Conservation (phyloP, 2,888 invertebrate species). For the Acleris holmiana region DNA sequence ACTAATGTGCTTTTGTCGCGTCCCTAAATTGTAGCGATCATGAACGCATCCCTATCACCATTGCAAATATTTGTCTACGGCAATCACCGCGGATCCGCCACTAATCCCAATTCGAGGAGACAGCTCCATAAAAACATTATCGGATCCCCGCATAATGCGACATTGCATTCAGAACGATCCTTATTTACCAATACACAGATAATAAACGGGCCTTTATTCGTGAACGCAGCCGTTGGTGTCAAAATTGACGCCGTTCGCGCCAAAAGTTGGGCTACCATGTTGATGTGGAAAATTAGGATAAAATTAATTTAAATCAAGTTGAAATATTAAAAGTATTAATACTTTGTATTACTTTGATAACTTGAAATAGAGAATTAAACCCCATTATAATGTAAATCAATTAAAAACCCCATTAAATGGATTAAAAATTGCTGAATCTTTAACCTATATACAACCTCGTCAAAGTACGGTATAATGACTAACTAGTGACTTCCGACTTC, state of each 20-base stretch:
- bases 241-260: constrained; percentile 68
- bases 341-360: too few species aligned
- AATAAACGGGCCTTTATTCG: constrained; percentile 72
- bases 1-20: constrained; percentile 22
- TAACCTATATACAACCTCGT: too few species aligned
- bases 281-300: constrained; percentile 32
- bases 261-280: constrained; percentile 23
- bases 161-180: constrained; percentile 56
- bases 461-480: too few species aligned
- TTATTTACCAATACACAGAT: constrained; percentile 80
- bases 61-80: constrained; percentile 73
- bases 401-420: not conserved
- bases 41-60: constrained; percentile 53
- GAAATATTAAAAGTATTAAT: too few species aligned
- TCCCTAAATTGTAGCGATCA: constrained; percentile 60
- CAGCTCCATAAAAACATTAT: constrained; percentile 66
- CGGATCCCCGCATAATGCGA: constrained; percentile 62
- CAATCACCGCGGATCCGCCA: constrained; percentile 66
- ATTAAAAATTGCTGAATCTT: too few species aligned
- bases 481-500: too few species aligned
- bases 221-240: constrained; percentile 72
- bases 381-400: not conserved
- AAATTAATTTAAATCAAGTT: not conserved
- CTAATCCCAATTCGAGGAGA: constrained; percentile 66
- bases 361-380: too few species aligned